Conservation (phyloP, 2,113 vertebrate species). For the Paralichthys olivaceus region DNA sequence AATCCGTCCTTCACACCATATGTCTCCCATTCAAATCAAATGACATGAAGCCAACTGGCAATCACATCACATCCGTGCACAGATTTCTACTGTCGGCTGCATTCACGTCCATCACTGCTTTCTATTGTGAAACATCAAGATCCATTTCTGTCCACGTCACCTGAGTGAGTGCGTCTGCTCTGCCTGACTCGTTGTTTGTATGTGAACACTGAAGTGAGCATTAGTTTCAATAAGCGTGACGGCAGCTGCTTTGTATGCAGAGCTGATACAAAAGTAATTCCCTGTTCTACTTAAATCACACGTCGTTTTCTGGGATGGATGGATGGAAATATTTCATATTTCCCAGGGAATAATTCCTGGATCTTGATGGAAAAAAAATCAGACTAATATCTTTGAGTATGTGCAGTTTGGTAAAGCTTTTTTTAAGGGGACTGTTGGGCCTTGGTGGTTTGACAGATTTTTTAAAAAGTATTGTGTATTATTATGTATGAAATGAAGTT, state of each 20-base stretch:
- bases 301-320: too few relatives aligned
- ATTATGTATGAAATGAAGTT: too few relatives aligned
- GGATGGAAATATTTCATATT: too few relatives aligned
- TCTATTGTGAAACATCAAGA: constrained; percentile 2
- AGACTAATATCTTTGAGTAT: too few relatives aligned
- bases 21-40: background rate
- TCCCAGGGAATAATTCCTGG: background rate
- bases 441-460: too few relatives aligned
- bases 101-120: constrained; percentile 9
- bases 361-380: too few relatives aligned
- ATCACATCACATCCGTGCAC: background rate
- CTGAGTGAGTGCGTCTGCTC: background rate
- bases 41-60: background rate
- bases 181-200: background rate
- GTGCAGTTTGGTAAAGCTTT: too few relatives aligned
- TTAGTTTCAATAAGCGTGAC: background rate
- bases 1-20: background rate
- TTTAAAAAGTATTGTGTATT: too few relatives aligned
- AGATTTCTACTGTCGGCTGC: constrained; percentile 2
- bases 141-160: constrained; percentile 15
- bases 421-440: too few relatives aligned
- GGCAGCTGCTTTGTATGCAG: background rate
- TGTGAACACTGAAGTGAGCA: background rate
- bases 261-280: background rate
- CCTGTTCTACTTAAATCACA: too few relatives aligned